Base-by-base conservation (phyloP, 1,140 invertebrate species). In the Scaptodrosophila lebanonensis region DNA sequence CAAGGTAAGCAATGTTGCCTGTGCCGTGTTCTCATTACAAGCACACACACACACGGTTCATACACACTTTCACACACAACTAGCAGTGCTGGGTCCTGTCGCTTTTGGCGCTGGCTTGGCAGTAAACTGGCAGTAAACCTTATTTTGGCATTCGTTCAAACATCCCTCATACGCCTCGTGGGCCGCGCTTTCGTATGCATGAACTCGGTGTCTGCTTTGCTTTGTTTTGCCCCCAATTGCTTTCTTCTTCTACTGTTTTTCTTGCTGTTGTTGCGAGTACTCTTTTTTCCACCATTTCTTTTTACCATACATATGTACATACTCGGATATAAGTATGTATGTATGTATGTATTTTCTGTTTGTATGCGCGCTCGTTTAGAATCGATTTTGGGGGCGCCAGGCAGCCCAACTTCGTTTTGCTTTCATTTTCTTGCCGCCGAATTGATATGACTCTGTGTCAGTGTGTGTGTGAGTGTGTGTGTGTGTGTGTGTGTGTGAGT, bases 331-430 rank as follows among this genome's bases (percentile, higher is more conserved):
- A n/a, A n/a, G n/a, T n/a, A n/a, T 43, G 29, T 30, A 43, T 33
- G 51, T 63, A 45, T 63, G 48, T 33, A 39, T 36, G 48, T 49
- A 53, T 62, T 52, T 67, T 13, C 52, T 57, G 50, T 56, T 54
- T 18, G 43, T 65, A 38, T 49, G 61, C 73, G 66, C 33, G 71
- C 68, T 82, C 70, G 69, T 83, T 83, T 82, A 73, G 66, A 84
- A 84, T 84, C 79, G 79, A 84, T 84, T 84, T 84, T 84, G 59
- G 66, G 79, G 79, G 79, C 79, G 79, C 79, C 79, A 84, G 50
- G 66, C 44, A 75, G 75, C 52, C 64, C 72, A 64, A 64, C 48
- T 64, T 64, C 61, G 11, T 62, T 43, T 25, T 44, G 36, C 32
- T 63, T 39, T 35, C n/a, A n/a, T n/a, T n/a, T n/a, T n/a, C n/a